Conservation (phyloP, 2,797 vertebrate species). For the Myotis findleyi region DNA sequence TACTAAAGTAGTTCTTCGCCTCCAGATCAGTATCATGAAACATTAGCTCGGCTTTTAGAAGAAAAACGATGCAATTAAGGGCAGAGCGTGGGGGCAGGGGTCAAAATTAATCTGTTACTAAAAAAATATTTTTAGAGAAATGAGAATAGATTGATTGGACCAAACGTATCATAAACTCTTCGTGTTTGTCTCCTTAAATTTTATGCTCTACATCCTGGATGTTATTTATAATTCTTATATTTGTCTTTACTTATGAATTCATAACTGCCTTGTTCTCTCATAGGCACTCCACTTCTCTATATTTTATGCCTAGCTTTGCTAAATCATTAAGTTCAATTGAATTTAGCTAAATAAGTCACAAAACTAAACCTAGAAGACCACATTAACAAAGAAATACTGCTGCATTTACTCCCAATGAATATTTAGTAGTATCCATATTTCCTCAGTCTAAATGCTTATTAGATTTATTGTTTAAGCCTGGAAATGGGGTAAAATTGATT, state of each 20-base stretch:
- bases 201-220: constrained; percentile 36
- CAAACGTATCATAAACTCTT: constrained; percentile 47
- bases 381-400: constrained; percentile 65
- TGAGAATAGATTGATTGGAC: constrained; percentile 36
- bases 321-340: constrained; percentile 79
- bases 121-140: constrained; percentile 60
- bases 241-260: constrained; percentile 66
- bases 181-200: constrained; percentile 47
- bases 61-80: constrained; percentile 3
- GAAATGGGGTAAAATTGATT: constrained; percentile 70
- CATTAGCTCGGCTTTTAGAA: constrained; percentile 8
- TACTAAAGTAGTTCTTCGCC: background rate
- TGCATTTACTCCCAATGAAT: constrained; percentile 61
- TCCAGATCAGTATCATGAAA: constrained; percentile 7
- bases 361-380: constrained; percentile 65
- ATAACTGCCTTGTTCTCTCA: constrained; percentile 69
- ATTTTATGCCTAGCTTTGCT: constrained; percentile 71
- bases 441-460: constrained; percentile 54
- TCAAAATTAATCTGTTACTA: background rate
- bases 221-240: constrained; percentile 70
- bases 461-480: constrained; percentile 71
- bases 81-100: background rate
- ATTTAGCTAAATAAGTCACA: constrained; percentile 79
- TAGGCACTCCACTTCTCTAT: constrained; percentile 61
- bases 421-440: constrained; percentile 67